phyloP scores from a whole-genome alignment of 2,113 vertebrate species.

The Misgurnus anguillicaudatus region DNA sequence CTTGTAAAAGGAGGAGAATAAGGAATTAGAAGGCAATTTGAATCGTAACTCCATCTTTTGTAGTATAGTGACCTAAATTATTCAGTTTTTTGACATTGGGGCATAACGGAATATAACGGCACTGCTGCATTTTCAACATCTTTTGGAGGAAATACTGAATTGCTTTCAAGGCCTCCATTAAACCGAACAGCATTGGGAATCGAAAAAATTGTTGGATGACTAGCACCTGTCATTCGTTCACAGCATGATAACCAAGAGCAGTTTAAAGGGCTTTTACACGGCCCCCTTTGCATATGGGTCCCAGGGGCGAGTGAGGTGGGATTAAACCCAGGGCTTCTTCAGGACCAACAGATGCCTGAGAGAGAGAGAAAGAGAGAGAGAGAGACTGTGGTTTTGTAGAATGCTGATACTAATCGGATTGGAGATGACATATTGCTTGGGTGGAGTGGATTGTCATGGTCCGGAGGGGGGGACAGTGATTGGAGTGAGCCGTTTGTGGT shows the following conservation, averaged over 20 bases:
- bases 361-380: conserved; percentile 36
- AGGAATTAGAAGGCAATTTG: conserved; percentile 58
- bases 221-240: not conserved
- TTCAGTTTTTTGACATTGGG: not conserved
- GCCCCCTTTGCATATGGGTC: conserved; percentile 43
- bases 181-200: too few species aligned
- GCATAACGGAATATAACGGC: not conserved
- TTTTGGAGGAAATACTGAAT: too few species aligned
- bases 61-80: not conserved
- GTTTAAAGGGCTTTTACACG: conserved; percentile 53
- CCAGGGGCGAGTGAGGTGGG: conserved; percentile 40
- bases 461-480: conserved; percentile 61
- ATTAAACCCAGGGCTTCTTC: conserved; percentile 51
- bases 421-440: conserved; percentile 81
- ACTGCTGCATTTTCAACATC: not conserved
- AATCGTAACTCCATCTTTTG: conserved; percentile 23
- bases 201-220: not conserved
- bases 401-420: conserved; percentile 92
- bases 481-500: conserved; percentile 10
- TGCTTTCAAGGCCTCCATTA: not conserved
- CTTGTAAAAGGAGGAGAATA: conserved; percentile 54
- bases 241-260: conserved; percentile 1
- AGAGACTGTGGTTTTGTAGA: conserved; percentile 73
- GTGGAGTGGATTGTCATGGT: conserved; percentile 84
- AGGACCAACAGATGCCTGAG: conserved; percentile 66